These are phyloP conservation scores for Amblyopsis hoosieri DNA, from an alignment of 2,797 vertebrate species.

Conservation along the genomic window DNA sequence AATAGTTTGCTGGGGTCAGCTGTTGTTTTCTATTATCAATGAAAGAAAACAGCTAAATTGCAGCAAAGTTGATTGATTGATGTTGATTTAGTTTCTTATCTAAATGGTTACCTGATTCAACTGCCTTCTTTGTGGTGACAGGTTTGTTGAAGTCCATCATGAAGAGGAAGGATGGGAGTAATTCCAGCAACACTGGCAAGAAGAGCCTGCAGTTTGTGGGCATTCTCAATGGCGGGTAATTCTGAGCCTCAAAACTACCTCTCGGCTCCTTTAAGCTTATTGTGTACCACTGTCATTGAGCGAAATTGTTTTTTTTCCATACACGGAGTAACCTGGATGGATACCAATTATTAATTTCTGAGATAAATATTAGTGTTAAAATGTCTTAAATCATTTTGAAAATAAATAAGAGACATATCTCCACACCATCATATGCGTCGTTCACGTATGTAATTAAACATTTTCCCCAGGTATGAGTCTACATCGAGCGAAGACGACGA, in stretches of 20 bases:
- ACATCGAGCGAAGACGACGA: slow-evolving; percentile 92
- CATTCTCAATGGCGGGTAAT: slow-evolving; percentile 91
- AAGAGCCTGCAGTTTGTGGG: slow-evolving; percentile 97
- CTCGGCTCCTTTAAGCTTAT: neutral
- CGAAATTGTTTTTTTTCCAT: too few relatives aligned
- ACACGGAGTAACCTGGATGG: too few relatives aligned
- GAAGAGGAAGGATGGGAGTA: slow-evolving; percentile 88
- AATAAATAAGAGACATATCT: too few relatives aligned
- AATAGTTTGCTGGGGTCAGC: too few relatives aligned
- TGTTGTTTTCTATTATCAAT: too few relatives aligned
- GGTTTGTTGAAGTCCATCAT: slow-evolving; percentile 94
- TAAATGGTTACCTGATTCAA: slow-evolving; percentile 11
- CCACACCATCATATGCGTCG: neutral
- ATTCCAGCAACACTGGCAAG: slow-evolving; percentile 73
- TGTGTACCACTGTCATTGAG: neutral
- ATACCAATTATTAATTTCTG: too few relatives aligned
- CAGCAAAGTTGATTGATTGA: too few relatives aligned
- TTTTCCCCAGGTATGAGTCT: slow-evolving; percentile 86
- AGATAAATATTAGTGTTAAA: too few relatives aligned
- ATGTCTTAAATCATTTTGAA: too few relatives aligned
- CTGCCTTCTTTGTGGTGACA: slow-evolving; percentile 50
- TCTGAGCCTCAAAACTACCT: slow-evolving; percentile 52
- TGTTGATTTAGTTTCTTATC: too few relatives aligned
- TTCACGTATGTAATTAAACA: neutral
- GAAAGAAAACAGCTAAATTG: neutral